A percentile compares a stretch with the other conserved stretches of the same genome.
These are phyloP conservation scores for Falco cherrug DNA, from an alignment of 2,797 vertebrate species.

Conservation along the genomic window DNA sequence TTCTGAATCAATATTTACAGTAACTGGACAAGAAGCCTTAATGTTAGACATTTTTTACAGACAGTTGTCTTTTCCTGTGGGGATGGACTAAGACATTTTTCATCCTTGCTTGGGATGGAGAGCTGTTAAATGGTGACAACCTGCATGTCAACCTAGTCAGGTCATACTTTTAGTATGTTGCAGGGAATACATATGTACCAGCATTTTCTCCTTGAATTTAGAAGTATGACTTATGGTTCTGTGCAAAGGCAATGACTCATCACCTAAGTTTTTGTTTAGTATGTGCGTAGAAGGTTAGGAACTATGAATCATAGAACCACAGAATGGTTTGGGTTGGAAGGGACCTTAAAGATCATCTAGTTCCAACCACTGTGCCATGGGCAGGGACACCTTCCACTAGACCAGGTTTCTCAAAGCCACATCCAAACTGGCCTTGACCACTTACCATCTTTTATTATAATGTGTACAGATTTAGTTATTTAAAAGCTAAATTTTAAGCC, in stretches of 20 bases:
- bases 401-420: no score
- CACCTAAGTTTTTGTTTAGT: background rate
- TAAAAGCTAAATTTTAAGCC: background rate
- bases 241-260: background rate
- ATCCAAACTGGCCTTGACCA: no score
- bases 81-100: background rate
- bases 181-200: background rate
- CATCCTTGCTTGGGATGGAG: background rate
- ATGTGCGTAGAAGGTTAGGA: background rate
- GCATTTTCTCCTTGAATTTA: background rate
- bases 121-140: background rate
- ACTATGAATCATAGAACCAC: background rate
- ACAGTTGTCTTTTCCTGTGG: background rate
- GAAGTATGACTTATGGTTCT: background rate
- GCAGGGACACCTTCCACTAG: no score
- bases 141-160: background rate
- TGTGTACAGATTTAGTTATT: background rate
- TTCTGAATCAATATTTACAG: background rate
- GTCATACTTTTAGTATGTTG: background rate
- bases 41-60: background rate
- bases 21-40: background rate
- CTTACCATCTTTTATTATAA: background rate
- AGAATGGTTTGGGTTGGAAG: no score
- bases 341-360: no score
- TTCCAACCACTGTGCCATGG: no score